A percentile compares a stretch with the other conserved stretches of the same genome.
Evolutionary conservation across 2,888 invertebrate genomes (phyloP).

Genomic region (Stegana nigrithorax): DNA sequence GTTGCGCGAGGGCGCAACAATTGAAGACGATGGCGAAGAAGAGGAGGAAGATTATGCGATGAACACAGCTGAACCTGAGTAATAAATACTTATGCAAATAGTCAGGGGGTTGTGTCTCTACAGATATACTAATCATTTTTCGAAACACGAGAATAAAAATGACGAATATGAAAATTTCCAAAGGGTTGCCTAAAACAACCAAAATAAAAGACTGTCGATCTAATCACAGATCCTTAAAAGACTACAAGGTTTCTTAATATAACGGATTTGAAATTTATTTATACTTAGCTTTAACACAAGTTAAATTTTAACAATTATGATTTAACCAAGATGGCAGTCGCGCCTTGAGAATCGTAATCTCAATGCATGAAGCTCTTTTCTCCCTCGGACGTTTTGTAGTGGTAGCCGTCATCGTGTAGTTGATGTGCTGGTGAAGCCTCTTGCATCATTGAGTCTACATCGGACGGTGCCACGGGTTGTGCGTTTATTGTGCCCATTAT

Average conservation of each 20-base stretch:
- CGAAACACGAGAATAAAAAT: too few relatives aligned
- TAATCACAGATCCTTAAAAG: too few relatives aligned
- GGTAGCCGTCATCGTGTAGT: conserved; percentile 51
- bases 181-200: too few relatives aligned
- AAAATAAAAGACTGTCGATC: too few relatives aligned
- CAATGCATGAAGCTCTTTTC: conserved; percentile 47
- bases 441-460: conserved; percentile 36
- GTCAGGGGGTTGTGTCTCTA: too few relatives aligned
- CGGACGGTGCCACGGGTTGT: conserved; percentile 48
- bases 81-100: too few relatives aligned
- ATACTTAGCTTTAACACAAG: not conserved
- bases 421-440: conserved; percentile 48
- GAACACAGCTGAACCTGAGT: too few relatives aligned
- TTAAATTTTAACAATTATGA: not conserved
- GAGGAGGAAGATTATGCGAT: too few relatives aligned
- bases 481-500: conserved; percentile 31
- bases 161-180: too few relatives aligned
- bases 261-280: not conserved
- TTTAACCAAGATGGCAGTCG: not conserved
- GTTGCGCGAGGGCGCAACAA: conserved; percentile 43
- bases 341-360: conserved; percentile 9
- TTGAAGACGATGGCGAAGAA: conserved; percentile 38
- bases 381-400: conserved; percentile 46
- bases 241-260: too few relatives aligned
- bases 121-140: too few relatives aligned